Base-by-base conservation (phyloP, 2,113 vertebrate genomes). In the Saiga tatarica region DNA sequence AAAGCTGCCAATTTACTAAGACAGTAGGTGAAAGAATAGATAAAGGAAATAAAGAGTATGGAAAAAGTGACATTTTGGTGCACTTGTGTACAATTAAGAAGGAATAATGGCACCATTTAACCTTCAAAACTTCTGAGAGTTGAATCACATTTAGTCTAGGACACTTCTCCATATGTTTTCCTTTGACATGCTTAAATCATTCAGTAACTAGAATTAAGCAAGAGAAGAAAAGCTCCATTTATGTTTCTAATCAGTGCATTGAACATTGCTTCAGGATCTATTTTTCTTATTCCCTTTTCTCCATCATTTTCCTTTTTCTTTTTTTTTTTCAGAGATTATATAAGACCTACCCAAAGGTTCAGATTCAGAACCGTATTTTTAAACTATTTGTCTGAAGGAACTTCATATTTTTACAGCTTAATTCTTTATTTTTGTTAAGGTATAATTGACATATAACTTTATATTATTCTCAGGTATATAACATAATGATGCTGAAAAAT, bases 1-100 rank as follows among this genome's bases (percentile, higher is more conserved):
- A 89, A 97, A 96, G 12, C 26, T 82, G 59, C 47, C 53, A 57
- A 6, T 94, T 95, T 78, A 91, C 23, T 81, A 92, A 90, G 81
- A 55, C 1, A 50, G 9, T 5, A 91, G 10, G 10, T 91, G 17
- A 84, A 86, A 83, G 28, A 81, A 45, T n/a, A 1, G 4, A 12
- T 53, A 52, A 89, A 71, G 17, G 15, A 90, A 95, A 42, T 86
- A 59, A 57, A 89, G 28, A 30, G 9, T 76, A 55, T 78, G 36
- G 19, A n/a, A 45, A 53, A 6, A 55, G 13, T 36, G n/a, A n/a
- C 19, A 33, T 71, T 87, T 92, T 57, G 57, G 11, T 87, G 39
- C 1, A 81, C 10, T 94, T 79, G 21, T 26, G n/a, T 39, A 60
- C 39, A 79, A 53, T 79, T 89, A 67, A 60, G 82, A 92, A 87